Percentiles rank a stretch among this genome's conserved stretches.
Evolutionary conservation across 2,888 invertebrate species (phyloP).

Genomic region (Melipona bicolor): DNA sequence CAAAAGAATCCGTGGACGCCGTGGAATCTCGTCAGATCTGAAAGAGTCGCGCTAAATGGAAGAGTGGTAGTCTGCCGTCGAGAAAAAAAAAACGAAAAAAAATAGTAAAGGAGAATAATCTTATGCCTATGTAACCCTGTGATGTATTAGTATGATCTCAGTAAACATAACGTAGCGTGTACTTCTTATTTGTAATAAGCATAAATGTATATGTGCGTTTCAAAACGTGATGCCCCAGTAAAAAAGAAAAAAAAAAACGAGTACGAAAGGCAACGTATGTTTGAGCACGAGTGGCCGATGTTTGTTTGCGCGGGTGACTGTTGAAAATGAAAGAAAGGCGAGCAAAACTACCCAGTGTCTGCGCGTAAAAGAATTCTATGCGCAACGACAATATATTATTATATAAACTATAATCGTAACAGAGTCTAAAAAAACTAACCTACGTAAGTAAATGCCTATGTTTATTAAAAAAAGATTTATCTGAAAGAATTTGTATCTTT

Average conservation of each 20-base stretch:
- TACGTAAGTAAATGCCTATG: constrained; percentile 79
- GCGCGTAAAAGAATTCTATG: constrained; percentile 71
- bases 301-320: constrained; percentile 46
- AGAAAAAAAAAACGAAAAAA: constrained; percentile 58
- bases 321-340: constrained; percentile 47
- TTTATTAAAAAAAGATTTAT: constrained; percentile 80
- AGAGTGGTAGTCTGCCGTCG: constrained; percentile 50
- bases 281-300: constrained; percentile 39
- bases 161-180: constrained; percentile 83
- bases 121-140: constrained; percentile 84
- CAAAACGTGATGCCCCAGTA: constrained; percentile 42
- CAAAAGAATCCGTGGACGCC: constrained; percentile 14
- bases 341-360: constrained; percentile 72
- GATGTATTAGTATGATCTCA: constrained; percentile 85
- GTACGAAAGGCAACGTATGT: constrained; percentile 39
- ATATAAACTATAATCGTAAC: constrained; percentile 78
- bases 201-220: constrained; percentile 55
- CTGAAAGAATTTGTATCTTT: constrained; percentile 51
- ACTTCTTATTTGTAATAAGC: constrained; percentile 79
- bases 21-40: constrained; percentile 64
- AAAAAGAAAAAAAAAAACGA: background rate
- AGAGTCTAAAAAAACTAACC: constrained; percentile 82
- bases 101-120: constrained; percentile 72
- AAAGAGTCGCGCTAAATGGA: constrained; percentile 18
- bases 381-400: constrained; percentile 77